These are phyloP conservation scores for Myzus persicae DNA, from an alignment of 1,140 invertebrate species.

Conservation along the genomic window DNA sequence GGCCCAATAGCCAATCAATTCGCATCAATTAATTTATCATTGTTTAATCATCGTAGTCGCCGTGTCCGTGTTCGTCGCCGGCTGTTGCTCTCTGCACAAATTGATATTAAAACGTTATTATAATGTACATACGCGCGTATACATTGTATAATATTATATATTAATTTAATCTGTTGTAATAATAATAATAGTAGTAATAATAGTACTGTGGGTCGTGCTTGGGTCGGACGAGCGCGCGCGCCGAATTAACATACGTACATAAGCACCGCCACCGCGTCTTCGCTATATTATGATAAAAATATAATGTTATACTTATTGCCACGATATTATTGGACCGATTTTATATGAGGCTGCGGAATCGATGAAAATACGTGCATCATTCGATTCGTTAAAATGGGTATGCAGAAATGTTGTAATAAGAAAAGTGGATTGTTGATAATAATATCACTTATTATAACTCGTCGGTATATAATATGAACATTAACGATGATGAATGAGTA, in stretches of 20 bases:
- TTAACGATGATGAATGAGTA: neutral
- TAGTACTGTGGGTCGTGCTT: neutral
- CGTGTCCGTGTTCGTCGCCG: neutral
- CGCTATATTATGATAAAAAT: neutral
- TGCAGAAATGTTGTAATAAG: neutral
- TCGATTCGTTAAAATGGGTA: neutral
- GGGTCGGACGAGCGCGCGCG: neutral
- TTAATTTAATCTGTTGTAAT: neutral
- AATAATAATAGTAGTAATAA: neutral
- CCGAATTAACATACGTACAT: neutral
- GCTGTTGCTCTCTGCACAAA: neutral
- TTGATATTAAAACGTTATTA: constrained; percentile 28
- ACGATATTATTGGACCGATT: neutral
- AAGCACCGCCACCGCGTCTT: neutral
- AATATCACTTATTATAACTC: neutral
- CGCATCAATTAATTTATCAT: constrained; percentile 37
- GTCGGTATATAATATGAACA: neutral
- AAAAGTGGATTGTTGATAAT: neutral
- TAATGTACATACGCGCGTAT: neutral
- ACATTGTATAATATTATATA: constrained; percentile 28
- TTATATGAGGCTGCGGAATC: neutral
- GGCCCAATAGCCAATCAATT: constrained; percentile 4
- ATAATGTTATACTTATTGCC: neutral
- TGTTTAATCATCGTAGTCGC: constrained; percentile 27
- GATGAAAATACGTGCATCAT: neutral